Evolutionary conservation across 1,140 invertebrate genomes (phyloP).

Genomic region (Ceratina calcarata): DNA sequence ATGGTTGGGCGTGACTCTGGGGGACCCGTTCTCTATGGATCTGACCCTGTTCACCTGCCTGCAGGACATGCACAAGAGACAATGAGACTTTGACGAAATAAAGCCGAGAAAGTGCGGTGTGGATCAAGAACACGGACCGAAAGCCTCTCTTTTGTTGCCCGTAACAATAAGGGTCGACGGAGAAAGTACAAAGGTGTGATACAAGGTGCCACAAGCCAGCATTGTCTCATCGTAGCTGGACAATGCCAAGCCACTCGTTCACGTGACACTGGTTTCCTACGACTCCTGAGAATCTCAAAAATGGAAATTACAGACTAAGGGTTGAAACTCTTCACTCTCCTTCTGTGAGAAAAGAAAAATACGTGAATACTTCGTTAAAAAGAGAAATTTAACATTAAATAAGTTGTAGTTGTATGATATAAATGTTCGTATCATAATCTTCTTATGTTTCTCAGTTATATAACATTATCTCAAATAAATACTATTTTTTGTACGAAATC

Average conservation of each 20-base stretch:
- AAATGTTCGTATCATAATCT: too few relatives aligned
- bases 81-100: slow-evolving; percentile 54
- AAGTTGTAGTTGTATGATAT: too few relatives aligned
- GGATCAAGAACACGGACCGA: slow-evolving; percentile 24
- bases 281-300: too few relatives aligned
- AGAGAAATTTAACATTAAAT: too few relatives aligned
- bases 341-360: too few relatives aligned
- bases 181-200: slow-evolving; percentile 30
- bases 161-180: slow-evolving; percentile 49
- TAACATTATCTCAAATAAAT: too few relatives aligned
- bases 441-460: too few relatives aligned
- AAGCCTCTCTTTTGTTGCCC: slow-evolving; percentile 40
- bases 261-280: background rate
- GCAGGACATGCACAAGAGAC: slow-evolving; percentile 37
- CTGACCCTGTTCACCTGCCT: slow-evolving; percentile 35
- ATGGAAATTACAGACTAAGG: background rate
- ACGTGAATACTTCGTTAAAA: too few relatives aligned
- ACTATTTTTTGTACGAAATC: too few relatives aligned
- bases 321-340: background rate
- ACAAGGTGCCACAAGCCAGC: slow-evolving; percentile 38
- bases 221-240: slow-evolving; percentile 51
- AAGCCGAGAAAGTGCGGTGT: slow-evolving; percentile 27
- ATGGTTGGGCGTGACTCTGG: slow-evolving; percentile 27
- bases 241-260: slow-evolving; percentile 15
- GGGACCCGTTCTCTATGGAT: slow-evolving; percentile 30